Evolutionary conservation across 2,888 invertebrate genomes (phyloP).

Genomic region (Andrena chrysosceles): DNA sequence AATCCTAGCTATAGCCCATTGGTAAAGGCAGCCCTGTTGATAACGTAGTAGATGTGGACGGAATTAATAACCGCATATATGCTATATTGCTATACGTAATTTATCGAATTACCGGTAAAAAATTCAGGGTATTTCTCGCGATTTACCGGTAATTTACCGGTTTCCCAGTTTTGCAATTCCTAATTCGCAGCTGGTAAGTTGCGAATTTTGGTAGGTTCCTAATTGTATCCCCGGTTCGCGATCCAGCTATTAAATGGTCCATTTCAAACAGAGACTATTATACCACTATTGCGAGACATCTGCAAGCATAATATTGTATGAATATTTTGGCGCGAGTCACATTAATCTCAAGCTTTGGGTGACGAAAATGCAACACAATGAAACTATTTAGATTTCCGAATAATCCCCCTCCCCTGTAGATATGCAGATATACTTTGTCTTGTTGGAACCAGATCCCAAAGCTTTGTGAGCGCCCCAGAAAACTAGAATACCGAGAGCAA

Average conservation of each 20-base stretch:
- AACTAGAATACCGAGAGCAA: neutral
- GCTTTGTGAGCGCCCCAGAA: neutral
- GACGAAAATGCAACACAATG: neutral
- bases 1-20: no score
- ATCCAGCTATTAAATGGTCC: neutral
- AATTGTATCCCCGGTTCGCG: neutral
- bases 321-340: conserved; percentile 1
- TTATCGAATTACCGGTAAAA: no score
- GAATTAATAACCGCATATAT: no score
- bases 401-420: neutral
- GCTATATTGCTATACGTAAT: no score
- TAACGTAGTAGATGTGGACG: no score
- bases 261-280: neutral
- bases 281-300: neutral
- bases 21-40: no score
- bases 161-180: no score
- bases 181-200: neutral
- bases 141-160: no score
- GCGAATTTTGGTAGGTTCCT: neutral
- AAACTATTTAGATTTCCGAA: neutral
- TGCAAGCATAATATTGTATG: neutral
- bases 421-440: neutral
- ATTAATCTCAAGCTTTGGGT: neutral
- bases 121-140: no score
- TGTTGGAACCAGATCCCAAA: neutral